These are phyloP conservation scores for Acanthosepion esculentum DNA, from an alignment of 2,888 invertebrate species.

Conservation along the genomic window DNA sequence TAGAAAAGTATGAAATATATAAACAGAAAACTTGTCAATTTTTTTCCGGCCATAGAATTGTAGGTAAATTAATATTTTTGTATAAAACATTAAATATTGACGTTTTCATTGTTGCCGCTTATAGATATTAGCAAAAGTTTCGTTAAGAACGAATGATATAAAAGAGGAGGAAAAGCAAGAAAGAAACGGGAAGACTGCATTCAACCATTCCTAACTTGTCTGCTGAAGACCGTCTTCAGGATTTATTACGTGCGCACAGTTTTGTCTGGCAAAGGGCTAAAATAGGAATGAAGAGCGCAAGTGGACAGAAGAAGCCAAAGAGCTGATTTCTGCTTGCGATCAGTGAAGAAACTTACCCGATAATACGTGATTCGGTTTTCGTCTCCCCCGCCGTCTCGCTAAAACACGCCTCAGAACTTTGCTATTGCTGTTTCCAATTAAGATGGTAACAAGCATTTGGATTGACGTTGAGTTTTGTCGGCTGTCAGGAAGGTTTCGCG, in stretches of 20 bases:
- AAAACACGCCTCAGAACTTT: not conserved
- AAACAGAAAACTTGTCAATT: no score
- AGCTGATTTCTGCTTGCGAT: not conserved
- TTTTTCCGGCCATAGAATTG: no score
- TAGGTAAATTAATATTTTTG: no score
- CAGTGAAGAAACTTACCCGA: not conserved
- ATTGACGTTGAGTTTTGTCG: conserved; percentile 1
- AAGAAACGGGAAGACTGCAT: no score
- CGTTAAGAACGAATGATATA: no score
- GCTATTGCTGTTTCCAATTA: not conserved
- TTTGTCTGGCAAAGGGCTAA: not conserved
- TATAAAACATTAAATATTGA: no score
- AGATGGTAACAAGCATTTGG: not conserved
- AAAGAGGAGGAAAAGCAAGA: no score
- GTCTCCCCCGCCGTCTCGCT: not conserved
- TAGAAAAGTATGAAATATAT: no score
- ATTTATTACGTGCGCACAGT: not conserved
- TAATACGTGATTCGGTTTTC: conserved; percentile 21
- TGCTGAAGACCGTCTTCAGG: not conserved
- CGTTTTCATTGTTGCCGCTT: no score
- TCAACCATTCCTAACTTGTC: no score
- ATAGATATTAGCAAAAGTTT: no score
- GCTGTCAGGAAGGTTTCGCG: not conserved
- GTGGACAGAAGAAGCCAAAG: not conserved
- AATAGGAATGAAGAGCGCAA: not conserved